These are phyloP conservation scores for Spilogale gracilis DNA, from an alignment of 2,113 vertebrate species.

Conservation along the genomic window DNA sequence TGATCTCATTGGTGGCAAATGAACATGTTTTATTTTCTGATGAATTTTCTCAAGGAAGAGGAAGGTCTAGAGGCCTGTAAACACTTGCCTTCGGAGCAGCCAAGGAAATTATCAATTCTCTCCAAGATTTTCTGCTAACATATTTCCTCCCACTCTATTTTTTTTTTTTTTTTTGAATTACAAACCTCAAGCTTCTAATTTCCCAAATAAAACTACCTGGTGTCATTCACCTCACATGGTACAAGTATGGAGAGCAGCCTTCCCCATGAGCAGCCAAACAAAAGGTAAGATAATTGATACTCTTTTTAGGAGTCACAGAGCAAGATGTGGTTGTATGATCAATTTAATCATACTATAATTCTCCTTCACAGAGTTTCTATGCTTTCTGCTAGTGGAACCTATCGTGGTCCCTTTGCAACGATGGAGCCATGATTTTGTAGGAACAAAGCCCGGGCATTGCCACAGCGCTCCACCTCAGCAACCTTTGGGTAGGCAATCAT, in stretches of 20 bases:
- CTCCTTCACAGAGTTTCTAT: background rate
- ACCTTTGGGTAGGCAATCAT: background rate
- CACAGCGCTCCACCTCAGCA: background rate
- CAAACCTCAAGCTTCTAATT: conserved; percentile 4
- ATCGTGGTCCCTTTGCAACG: background rate
- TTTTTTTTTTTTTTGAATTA: background rate
- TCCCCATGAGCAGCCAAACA: background rate
- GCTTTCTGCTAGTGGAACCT: background rate
- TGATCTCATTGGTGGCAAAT: background rate
- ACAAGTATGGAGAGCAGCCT: background rate
- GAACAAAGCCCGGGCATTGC: background rate
- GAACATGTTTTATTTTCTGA: background rate
- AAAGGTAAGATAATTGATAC: background rate
- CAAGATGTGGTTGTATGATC: background rate
- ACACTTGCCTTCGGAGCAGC: background rate
- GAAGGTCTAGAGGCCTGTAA: background rate
- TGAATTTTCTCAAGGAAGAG: background rate
- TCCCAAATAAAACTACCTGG: conserved; percentile 31
- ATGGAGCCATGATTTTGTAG: background rate
- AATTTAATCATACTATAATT: background rate
- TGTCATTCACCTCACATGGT: background rate
- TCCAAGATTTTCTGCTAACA: conserved; percentile 3
- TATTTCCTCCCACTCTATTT: background rate
- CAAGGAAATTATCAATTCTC: conserved; percentile 23
- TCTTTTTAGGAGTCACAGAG: background rate